Evolutionary conservation across 1,140 invertebrate species (phyloP).

Genomic region (Anagrus nilaparvatae): DNA sequence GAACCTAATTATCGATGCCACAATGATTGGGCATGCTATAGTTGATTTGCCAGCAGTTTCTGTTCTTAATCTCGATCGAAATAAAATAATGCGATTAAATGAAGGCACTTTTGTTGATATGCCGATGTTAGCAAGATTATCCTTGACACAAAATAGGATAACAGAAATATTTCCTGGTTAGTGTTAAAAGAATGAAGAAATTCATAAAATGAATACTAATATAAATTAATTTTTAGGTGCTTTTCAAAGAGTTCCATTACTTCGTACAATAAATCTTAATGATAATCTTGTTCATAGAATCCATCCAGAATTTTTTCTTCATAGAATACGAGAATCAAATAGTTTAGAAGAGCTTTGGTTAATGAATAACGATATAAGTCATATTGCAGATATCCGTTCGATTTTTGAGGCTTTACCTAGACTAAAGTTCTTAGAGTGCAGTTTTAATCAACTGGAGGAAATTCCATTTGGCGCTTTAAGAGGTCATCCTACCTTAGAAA

Average conservation of each 20-base stretch:
- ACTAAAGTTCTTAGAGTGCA: constrained; percentile 64
- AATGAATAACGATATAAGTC: constrained; percentile 62
- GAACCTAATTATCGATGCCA: constrained; percentile 65
- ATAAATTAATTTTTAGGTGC: constrained; percentile 45
- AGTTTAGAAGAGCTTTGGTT: constrained; percentile 67
- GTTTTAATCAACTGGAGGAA: constrained; percentile 61
- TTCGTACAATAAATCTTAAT: constrained; percentile 65
- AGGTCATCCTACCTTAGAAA: constrained; percentile 67
- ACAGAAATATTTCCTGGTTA: constrained; percentile 60
- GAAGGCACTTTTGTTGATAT: constrained; percentile 75
- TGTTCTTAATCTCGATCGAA: constrained; percentile 57
- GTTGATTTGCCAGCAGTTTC: constrained; percentile 63
- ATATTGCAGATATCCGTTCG: constrained; percentile 58
- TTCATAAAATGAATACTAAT: too few relatives aligned
- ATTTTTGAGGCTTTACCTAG: constrained; percentile 66
- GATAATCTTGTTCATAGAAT: constrained; percentile 67
- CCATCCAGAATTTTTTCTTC: constrained; percentile 63
- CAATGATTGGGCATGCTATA: constrained; percentile 64
- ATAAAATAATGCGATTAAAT: constrained; percentile 56
- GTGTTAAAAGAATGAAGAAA: too few relatives aligned
- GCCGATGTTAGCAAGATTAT: constrained; percentile 55
- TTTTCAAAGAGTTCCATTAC: constrained; percentile 63
- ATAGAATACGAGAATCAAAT: constrained; percentile 44
- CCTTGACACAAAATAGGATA: constrained; percentile 64
- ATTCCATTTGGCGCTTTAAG: constrained; percentile 63